A percentile compares a stretch with the other conserved stretches of the same genome.
These are phyloP conservation scores for Corythornis vintsioides DNA, from an alignment of 2,113 vertebrate genomes.

Conservation along the genomic window DNA sequence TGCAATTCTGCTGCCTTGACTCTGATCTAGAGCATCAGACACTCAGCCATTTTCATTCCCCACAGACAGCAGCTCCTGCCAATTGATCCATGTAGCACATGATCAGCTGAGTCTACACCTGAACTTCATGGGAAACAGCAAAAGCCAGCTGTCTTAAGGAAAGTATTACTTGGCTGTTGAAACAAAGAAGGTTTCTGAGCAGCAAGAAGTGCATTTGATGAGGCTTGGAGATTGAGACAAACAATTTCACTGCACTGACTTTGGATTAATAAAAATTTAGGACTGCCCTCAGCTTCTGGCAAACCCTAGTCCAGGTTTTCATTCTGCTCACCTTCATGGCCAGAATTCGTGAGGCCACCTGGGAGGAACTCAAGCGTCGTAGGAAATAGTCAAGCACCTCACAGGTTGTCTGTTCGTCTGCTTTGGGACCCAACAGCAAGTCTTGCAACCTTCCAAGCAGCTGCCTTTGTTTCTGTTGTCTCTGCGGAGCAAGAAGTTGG, in stretches of 20 bases:
- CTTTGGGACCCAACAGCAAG: conserved; percentile 91
- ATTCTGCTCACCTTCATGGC: conserved; percentile 90
- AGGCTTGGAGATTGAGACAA: not conserved
- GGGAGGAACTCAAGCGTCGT: conserved; percentile 92
- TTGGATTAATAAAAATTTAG: not conserved
- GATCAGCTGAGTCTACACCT: not conserved
- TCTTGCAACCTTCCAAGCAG: conserved; percentile 94
- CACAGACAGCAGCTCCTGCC: not conserved
- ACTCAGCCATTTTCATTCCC: not conserved
- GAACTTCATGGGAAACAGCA: not conserved
- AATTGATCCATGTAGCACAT: not conserved
- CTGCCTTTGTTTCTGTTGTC: conserved; percentile 95
- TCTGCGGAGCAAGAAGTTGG: conserved; percentile 68
- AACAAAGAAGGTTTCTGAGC: not conserved
- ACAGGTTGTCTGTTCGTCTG: conserved; percentile 94
- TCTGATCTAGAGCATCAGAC: not conserved
- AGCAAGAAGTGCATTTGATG: not conserved
- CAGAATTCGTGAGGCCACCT: conserved; percentile 92
- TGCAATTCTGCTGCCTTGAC: not conserved
- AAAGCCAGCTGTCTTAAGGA: not conserved
- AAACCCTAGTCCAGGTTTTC: not conserved
- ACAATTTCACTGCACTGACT: not conserved
- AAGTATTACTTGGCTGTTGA: not conserved
- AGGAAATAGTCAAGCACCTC: conserved; percentile 98
- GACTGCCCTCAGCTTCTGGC: not conserved